A percentile compares a stretch with the other conserved stretches of the same genome.
Evolutionary conservation across 2,797 vertebrate genomes (phyloP).

Genomic region (Alcedo quadribrachys): DNA sequence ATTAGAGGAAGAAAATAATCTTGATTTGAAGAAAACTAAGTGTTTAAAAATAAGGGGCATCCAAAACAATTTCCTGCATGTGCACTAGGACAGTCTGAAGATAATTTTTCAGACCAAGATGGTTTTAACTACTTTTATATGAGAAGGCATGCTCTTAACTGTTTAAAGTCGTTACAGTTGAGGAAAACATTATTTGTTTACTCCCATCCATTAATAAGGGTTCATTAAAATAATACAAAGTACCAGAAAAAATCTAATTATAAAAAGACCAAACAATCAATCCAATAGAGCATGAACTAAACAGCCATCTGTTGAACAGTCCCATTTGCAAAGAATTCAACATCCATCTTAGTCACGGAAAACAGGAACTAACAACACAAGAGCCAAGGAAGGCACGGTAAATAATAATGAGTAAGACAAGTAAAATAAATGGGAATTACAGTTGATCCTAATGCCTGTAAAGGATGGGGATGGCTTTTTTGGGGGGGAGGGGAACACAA

Average conservation of each 20-base stretch:
- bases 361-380: neutral
- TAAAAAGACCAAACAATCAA: constrained; percentile 48
- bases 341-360: constrained; percentile 17
- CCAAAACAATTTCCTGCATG: neutral
- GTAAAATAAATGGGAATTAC: neutral
- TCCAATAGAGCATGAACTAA: constrained; percentile 58
- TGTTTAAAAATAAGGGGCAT: constrained; percentile 38
- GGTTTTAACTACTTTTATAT: neutral
- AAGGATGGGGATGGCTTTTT: neutral
- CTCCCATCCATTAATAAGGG: constrained; percentile 42
- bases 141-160: neutral
- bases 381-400: neutral
- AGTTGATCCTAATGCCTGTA: neutral
- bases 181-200: constrained; percentile 41
- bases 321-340: constrained; percentile 33
- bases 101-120: constrained; percentile 2
- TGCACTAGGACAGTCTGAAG: neutral
- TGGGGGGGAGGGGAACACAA: neutral
- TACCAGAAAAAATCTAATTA: constrained; percentile 63
- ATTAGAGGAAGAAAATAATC: constrained; percentile 49
- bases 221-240: constrained; percentile 71
- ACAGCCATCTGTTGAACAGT: constrained; percentile 60
- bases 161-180: constrained; percentile 10
- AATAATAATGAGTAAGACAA: neutral
- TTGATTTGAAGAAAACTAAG: constrained; percentile 36